Base-by-base conservation (phyloP, 2,888 invertebrate species). In the Agriopis leucophaearia region DNA sequence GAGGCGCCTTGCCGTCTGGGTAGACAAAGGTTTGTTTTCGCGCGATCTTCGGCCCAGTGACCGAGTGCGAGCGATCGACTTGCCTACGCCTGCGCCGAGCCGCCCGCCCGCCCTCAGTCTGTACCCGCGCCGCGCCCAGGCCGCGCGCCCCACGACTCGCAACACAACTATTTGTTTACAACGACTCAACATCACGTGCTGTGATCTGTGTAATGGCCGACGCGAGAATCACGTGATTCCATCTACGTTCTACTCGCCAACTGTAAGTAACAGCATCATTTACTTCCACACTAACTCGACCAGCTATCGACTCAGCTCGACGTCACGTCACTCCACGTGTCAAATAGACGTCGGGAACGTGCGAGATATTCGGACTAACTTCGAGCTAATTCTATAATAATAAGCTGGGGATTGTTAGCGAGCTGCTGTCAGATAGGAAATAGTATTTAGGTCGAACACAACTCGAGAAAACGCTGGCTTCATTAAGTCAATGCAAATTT, bases 1-100 rank as follows among this genome's bases (percentile, higher is more conserved):
- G 72, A 81, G 91, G 92, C 92, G 92, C 91, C 92, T 88, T 77
- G 87, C 89, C 83, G 92, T 92, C 92, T 92, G 79, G 83, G 83
- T 76, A 88, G 90, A 91, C 90, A 90, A 90, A 90, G 91, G 89
- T 91, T 90, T 91, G 91, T 91, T 92, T 91, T 90, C 84, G 82
- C 82, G 81, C 74, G 78, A 80, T 86, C 79, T 80, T 81, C 90
- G 91, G 87, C 93, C 93, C 90, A 93, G 82, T 93, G 93, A 92
- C 93, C 92, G 92, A 93, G 85, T 92, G 88, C 81, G 81, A 77
- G 76, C 79, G 81, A 93, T 93, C 93, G 93, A 93, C 92, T 91
- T 88, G 15, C 48, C 63, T 61, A 81, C 92, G 93, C 92, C 89
- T 83, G 93, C 93, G 92, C 82, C 81, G 71, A 71, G 92, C 82